Evolutionary conservation across 2,113 vertebrate genomes (phyloP).

Genomic region (Orthochromis indermauri): DNA sequence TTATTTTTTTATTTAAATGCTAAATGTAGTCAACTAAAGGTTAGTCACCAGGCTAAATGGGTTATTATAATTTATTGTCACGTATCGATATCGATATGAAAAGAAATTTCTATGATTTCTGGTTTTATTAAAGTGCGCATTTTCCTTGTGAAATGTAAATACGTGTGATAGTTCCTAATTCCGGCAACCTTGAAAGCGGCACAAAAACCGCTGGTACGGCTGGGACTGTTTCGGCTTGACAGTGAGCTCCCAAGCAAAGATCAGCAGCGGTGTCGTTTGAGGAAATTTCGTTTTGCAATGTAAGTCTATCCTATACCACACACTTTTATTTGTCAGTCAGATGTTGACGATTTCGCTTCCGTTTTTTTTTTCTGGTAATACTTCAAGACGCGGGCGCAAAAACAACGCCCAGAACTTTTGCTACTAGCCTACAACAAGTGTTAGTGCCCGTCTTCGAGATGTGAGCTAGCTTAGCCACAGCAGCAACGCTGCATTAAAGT

Average conservation of each 20-base stretch:
- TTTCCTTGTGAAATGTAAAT: not conserved
- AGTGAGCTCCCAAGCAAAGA: not conserved
- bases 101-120: not conserved
- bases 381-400: not conserved
- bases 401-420: conserved; percentile 64
- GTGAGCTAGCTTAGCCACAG: not conserved
- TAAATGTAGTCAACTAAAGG: not conserved
- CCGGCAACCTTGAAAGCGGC: conserved; percentile 5
- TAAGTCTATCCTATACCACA: conserved; percentile 23
- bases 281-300: conserved; percentile 28
- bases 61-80: not conserved
- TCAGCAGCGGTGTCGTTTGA: not conserved
- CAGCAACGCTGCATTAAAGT: not conserved
- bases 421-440: conserved; percentile 60
- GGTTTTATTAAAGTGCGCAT: not conserved
- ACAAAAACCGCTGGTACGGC: not conserved
- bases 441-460: not conserved
- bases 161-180: not conserved
- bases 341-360: not conserved
- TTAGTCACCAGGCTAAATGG: not conserved
- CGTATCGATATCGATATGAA: not conserved
- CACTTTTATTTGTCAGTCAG: no score
- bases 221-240: conserved; percentile 30
- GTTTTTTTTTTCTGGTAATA: not conserved
- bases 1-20: not conserved